Evolutionary conservation across 1,140 invertebrate species (phyloP).

Genomic region (Grapholita molesta): DNA sequence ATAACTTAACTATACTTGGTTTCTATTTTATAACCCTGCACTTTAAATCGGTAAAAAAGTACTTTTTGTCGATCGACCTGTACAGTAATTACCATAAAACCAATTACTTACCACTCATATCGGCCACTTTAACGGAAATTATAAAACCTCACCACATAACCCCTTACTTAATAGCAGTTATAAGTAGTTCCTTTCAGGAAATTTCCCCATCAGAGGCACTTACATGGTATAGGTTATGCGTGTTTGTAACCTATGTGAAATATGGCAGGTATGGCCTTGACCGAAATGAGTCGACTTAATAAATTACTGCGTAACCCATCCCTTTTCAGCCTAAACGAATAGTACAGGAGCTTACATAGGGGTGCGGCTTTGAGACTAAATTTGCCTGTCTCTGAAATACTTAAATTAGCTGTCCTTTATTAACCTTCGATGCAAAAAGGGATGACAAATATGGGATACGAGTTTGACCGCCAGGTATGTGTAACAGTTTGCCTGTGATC

Average conservation of each 20-base stretch:
- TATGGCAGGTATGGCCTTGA: neutral
- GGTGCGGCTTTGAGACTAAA: no score
- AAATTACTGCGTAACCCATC: neutral
- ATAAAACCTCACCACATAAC: neutral
- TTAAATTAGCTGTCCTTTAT: no score
- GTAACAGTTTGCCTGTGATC: no score
- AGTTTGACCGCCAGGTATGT: no score
- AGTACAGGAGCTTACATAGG: neutral
- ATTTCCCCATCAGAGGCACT: neutral
- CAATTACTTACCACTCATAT: neutral
- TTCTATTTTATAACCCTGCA: no score
- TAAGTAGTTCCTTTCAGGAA: neutral
- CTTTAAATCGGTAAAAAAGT: no score
- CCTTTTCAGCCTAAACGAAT: neutral
- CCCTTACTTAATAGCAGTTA: neutral
- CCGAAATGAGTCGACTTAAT: neutral
- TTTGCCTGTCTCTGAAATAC: no score
- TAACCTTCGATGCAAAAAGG: no score
- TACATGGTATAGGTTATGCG: neutral
- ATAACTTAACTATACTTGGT: no score
- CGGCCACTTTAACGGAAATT: neutral
- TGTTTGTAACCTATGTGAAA: neutral
- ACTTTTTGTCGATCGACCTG: neutral
- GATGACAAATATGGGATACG: no score
- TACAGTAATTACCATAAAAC: neutral